Evolutionary conservation across 2,888 invertebrate genomes (phyloP).

Genomic region (Volucella zonaria): DNA sequence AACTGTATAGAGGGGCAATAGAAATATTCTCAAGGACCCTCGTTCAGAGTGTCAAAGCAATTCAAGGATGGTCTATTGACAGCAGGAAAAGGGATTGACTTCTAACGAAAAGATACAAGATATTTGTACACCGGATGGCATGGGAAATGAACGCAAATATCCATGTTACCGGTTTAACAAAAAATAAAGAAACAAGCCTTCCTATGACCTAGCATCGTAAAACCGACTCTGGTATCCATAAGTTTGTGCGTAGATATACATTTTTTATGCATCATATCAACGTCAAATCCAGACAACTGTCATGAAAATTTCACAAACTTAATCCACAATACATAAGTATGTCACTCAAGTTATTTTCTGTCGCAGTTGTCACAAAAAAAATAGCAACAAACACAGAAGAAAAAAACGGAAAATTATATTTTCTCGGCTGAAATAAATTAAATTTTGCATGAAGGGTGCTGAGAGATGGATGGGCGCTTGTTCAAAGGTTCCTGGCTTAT

Average conservation of each 20-base stretch:
- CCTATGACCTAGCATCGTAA: slow-evolving; percentile 21
- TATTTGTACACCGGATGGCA: slow-evolving; percentile 8
- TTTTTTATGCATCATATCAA: slow-evolving; percentile 50
- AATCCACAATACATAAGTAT: slow-evolving; percentile 13
- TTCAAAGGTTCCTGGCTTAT: neutral
- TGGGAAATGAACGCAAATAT: slow-evolving; percentile 5
- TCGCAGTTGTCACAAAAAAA: neutral
- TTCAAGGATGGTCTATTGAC: slow-evolving; percentile 21
- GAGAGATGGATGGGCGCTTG: neutral
- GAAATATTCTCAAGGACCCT: slow-evolving; percentile 35
- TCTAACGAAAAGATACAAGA: neutral
- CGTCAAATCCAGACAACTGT: slow-evolving; percentile 42
- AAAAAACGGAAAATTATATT: neutral
- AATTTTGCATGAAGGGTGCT: slow-evolving; percentile 42
- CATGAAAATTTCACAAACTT: slow-evolving; percentile 46
- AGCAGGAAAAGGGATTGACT: slow-evolving; percentile 23
- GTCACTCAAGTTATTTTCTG: slow-evolving; percentile 32
- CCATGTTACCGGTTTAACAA: neutral
- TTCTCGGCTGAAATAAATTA: slow-evolving; percentile 8
- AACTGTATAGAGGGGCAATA: no score
- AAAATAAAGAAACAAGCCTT: no score
- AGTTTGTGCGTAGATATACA: slow-evolving; percentile 8
- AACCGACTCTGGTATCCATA: slow-evolving; percentile 4
- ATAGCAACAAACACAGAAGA: neutral
- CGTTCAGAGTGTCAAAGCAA: slow-evolving; percentile 30